These are phyloP conservation scores for Formica exsecta DNA, from an alignment of 1,140 invertebrate species.

Conservation along the genomic window DNA sequence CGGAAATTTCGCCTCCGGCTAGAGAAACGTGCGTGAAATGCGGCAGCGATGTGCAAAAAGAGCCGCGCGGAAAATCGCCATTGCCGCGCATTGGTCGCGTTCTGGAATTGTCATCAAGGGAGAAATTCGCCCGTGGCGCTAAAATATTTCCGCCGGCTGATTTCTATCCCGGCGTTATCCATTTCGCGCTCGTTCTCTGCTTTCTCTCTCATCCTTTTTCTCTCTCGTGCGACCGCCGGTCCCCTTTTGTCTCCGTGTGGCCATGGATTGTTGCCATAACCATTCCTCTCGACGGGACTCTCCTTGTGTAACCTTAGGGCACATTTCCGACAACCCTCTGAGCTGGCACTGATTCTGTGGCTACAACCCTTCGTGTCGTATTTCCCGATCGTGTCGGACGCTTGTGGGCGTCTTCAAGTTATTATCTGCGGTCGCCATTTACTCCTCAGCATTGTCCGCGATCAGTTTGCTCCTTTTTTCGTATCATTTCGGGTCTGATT, in stretches of 20 bases:
- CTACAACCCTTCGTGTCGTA: constrained; percentile 54
- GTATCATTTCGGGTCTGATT: constrained; percentile 20
- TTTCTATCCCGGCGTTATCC: constrained; percentile 65
- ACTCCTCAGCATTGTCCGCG: constrained; percentile 21
- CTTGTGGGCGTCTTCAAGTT: constrained; percentile 52
- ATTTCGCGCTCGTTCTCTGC: constrained; percentile 58
- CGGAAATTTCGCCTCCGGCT: constrained; percentile 72
- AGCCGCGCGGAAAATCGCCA: constrained; percentile 12
- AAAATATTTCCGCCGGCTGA: constrained; percentile 80
- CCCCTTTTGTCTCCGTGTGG: constrained; percentile 54
- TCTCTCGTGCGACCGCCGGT: not conserved
- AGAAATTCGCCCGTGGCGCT: constrained; percentile 76
- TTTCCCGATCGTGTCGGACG: constrained; percentile 45
- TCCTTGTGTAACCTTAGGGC: not conserved
- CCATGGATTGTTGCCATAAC: constrained; percentile 71
- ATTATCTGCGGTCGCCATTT: constrained; percentile 45
- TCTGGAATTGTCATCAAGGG: constrained; percentile 80
- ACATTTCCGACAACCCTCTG: constrained; percentile 39
- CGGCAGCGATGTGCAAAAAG: constrained; percentile 46
- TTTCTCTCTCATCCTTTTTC: not conserved
- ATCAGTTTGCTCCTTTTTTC: constrained; percentile 1
- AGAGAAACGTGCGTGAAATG: constrained; percentile 63
- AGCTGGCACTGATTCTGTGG: constrained; percentile 38
- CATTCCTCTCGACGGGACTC: constrained; percentile 40
- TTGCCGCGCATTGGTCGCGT: constrained; percentile 40